Percentiles rank a stretch among this genome's conserved stretches.
phyloP scores from a whole-genome alignment of 2,113 vertebrate species.

The Azemiops feae region DNA sequence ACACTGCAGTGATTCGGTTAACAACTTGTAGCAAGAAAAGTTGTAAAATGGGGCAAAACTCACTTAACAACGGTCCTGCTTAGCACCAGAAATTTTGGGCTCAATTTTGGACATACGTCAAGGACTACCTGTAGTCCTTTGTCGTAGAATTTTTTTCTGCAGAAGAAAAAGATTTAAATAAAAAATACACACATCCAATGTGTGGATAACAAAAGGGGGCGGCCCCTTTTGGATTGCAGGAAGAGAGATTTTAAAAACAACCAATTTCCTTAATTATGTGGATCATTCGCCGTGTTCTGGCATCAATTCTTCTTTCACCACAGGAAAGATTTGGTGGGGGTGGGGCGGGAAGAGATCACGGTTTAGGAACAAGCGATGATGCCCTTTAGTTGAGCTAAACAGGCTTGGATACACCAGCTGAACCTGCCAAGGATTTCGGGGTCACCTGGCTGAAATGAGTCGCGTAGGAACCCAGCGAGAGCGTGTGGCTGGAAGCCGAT shows the following conservation, averaged over 20 bases:
- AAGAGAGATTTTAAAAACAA: background rate
- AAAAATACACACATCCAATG: background rate
- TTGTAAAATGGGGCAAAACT: background rate
- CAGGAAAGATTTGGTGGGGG: background rate
- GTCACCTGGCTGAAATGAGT: constrained; percentile 71
- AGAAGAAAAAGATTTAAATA: background rate
- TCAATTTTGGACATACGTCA: no score
- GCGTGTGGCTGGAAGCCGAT: constrained; percentile 58
- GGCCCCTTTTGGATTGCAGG: background rate
- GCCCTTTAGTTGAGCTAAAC: background rate
- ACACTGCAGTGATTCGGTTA: background rate
- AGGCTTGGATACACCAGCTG: background rate
- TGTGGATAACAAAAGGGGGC: background rate
- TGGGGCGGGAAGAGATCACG: background rate
- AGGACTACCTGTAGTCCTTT: background rate
- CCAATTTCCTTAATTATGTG: background rate
- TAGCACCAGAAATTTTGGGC: background rate
- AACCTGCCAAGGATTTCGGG: background rate
- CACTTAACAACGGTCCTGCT: background rate
- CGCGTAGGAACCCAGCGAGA: constrained; percentile 57
- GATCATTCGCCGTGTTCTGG: background rate
- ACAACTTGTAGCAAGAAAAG: background rate
- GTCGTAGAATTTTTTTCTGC: background rate
- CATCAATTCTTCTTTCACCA: background rate
- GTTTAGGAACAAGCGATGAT: no score